A percentile compares a stretch with the other conserved stretches of the same genome.
phyloP scores from a whole-genome alignment of 2,888 invertebrate genomes.

The Macrophya annulata region DNA sequence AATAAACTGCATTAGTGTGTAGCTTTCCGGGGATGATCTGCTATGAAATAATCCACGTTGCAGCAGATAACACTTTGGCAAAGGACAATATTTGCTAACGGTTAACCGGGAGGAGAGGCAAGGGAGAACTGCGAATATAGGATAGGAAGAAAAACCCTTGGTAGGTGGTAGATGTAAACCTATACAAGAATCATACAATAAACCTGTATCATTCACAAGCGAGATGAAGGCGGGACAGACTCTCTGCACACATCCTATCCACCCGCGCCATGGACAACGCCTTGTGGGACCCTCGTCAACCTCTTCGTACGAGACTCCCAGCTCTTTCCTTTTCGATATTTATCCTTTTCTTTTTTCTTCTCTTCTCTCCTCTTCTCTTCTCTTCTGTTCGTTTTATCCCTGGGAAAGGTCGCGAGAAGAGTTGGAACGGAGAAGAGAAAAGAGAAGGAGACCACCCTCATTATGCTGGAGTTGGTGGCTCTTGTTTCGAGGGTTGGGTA shows the following conservation, averaged over 20 bases:
- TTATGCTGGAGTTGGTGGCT: conserved; percentile 66
- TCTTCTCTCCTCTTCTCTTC: neutral
- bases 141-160: neutral
- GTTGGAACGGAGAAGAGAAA: conserved; percentile 22
- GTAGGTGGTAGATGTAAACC: conserved; percentile 15
- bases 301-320: conserved; percentile 22
- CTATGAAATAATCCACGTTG: conserved; percentile 1
- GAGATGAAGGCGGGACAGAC: conserved; percentile 43
- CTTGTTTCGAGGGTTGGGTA: conserved; percentile 68
- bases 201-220: conserved; percentile 47
- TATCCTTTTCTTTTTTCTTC: neutral
- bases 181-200: conserved; percentile 44
- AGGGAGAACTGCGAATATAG: neutral
- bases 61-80: neutral
- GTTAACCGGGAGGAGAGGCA: neutral
- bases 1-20: neutral
- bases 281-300: conserved; percentile 54
- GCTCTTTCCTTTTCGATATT: conserved; percentile 11
- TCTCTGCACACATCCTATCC: conserved; percentile 37
- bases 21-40: neutral
- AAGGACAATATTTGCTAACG: conserved; percentile 36
- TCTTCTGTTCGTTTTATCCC: conserved; percentile 48
- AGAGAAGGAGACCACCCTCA: conserved; percentile 64
- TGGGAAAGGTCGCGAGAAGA: conserved; percentile 57
- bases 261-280: conserved; percentile 36